Conservation (phyloP, 2,888 invertebrate species). For the Drosophila tripunctata region DNA sequence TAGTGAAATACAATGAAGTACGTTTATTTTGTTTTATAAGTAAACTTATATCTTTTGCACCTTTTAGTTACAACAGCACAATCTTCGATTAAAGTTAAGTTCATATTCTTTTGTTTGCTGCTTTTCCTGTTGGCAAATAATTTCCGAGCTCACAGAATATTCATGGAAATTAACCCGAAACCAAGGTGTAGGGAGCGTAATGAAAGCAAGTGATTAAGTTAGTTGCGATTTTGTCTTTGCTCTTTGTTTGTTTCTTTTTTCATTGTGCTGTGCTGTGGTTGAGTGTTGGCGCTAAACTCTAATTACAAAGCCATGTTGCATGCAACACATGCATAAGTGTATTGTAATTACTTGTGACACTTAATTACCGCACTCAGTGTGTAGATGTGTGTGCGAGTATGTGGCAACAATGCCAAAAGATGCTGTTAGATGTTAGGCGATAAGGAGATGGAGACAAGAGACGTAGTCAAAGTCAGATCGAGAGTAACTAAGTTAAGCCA, state of each 20-base stretch:
- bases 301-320: constrained; percentile 75
- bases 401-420: constrained; percentile 34
- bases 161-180: constrained; percentile 63
- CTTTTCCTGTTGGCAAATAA: constrained; percentile 55
- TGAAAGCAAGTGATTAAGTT: neutral
- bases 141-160: constrained; percentile 64
- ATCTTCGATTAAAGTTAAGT: constrained; percentile 21
- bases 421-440: constrained; percentile 14
- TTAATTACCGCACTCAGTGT: constrained; percentile 72
- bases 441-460: constrained; percentile 6
- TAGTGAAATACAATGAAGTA: too few species aligned
- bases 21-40: too few species aligned
- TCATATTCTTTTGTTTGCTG: constrained; percentile 13
- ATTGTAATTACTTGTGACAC: constrained; percentile 81
- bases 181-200: neutral
- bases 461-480: constrained; percentile 31
- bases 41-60: too few species aligned
- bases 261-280: constrained; percentile 39
- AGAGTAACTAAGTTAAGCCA: constrained; percentile 75
- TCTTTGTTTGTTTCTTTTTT: constrained; percentile 9
- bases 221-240: constrained; percentile 22
- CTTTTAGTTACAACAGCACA: constrained; percentile 3
- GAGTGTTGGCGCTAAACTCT: constrained; percentile 71
- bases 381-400: neutral
- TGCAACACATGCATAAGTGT: constrained; percentile 72